Evolutionary conservation across 2,113 vertebrate species (phyloP), one percentile per base, ranked within the genome.

Genomic region (Piprites chloris): DNA sequence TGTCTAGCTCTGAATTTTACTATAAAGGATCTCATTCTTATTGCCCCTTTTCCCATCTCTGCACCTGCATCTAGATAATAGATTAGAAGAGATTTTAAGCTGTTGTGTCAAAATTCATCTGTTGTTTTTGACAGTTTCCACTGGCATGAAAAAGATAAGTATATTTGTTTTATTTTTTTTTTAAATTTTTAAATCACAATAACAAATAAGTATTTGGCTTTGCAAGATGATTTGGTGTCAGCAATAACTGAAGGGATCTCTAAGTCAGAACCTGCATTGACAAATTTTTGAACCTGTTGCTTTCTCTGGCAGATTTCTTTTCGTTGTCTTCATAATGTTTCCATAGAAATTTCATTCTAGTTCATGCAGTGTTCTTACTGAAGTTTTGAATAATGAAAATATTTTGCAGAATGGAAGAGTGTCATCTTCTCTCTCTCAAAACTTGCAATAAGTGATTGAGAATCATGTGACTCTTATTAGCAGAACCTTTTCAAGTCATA

Each of bases 181-280:
- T 79, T 95, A 12, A n/a, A n/a, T 75, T 87, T 93, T 23, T 14
- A 35, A 27, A 71, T 24, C 37, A 50, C 37, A 49, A 71, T 50
- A 2, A 84, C 42, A 77, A 56, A 50, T 6, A 56, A 63, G 27
- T 63, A 56, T 63, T 73, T 67, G 41, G 67, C 55, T 96, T 93
- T 91, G 49, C 81, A 95, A 59, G 67, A 72, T 93, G 49, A 89
- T 93, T 83, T 73, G 28, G 24, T 89, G 49, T 87, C 42, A 82
- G 78, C 71, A 71, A 61, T 72, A 72, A 91, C 44, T 91, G 58
- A 89, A 85, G 74, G 26, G 89, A 90, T 35, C 32, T 71, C 52
- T 95, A 82, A 93, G 82, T 95, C 63, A 97, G 68, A 97, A 95
- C 58, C 39, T 86, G 24, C 52, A 50, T 89, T 85, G 90, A 94